Percentiles rank a stretch among this genome's conserved stretches.
phyloP scores from a whole-genome alignment of 2,797 vertebrate species.

The Decapterus maruadsi region DNA sequence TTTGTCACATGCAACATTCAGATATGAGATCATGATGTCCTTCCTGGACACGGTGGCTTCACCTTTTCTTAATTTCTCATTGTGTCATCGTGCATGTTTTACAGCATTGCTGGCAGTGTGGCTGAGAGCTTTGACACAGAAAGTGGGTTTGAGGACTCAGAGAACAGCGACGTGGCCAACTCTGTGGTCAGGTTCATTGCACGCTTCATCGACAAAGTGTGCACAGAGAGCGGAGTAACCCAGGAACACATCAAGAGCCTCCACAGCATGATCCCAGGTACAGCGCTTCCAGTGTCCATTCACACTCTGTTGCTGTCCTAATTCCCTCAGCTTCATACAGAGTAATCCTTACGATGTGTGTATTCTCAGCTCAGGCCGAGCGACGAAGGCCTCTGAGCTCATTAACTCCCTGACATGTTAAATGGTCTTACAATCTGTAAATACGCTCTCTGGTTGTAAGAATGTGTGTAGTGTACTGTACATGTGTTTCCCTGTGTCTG shows the following conservation, averaged over 20 bases:
- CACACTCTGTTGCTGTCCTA: slow-evolving; percentile 39
- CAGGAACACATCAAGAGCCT: slow-evolving; percentile 98
- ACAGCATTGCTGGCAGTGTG: slow-evolving; percentile 97
- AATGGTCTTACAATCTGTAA: slow-evolving; percentile 61
- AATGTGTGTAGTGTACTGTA: slow-evolving; percentile 5
- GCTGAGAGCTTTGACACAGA: slow-evolving; percentile 99
- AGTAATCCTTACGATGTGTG: slow-evolving; percentile 32
- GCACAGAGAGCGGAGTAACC: slow-evolving; percentile 97
- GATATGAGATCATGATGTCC: slow-evolving; percentile 10
- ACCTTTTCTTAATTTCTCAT: slow-evolving; percentile 36
- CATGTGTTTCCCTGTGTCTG: slow-evolving; percentile 37
- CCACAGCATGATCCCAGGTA: slow-evolving; percentile 99
- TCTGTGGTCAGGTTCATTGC: slow-evolving; percentile 94
- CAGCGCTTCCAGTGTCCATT: slow-evolving; percentile 17
- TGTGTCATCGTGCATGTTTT: slow-evolving; percentile 44
- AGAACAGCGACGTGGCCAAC: slow-evolving; percentile 94
- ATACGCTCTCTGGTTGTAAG: slow-evolving; percentile 49
- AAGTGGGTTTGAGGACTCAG: slow-evolving; percentile 97
- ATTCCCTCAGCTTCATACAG: slow-evolving; percentile 48
- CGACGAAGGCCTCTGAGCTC: slow-evolving; percentile 50
- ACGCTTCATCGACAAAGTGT: slow-evolving; percentile 98
- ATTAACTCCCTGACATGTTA: slow-evolving; percentile 66
- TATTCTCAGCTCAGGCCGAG: slow-evolving; percentile 56
- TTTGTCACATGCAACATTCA: slow-evolving; percentile 39
- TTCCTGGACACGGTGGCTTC: slow-evolving; percentile 1